Base-by-base conservation (phyloP, 1,140 invertebrate species). In the Trachymyrmex septentrionalis region DNA sequence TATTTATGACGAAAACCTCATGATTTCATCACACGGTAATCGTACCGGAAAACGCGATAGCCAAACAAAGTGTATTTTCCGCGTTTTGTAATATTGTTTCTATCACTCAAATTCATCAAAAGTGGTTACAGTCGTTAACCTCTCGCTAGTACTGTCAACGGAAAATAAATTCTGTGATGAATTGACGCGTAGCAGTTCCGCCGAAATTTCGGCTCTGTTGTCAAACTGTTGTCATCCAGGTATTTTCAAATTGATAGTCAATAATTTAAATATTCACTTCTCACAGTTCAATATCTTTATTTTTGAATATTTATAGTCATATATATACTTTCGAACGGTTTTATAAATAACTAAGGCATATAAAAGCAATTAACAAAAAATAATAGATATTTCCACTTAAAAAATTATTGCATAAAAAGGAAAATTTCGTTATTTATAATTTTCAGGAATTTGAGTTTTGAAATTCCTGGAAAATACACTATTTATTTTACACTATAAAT, bases 11-110 rank as follows among this genome's bases (percentile, higher is more conserved):
- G 48, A 81, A 53, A 81, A 48, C 64, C 77, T 81, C 64, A 71
- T 81, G 77, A 81, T 81, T 81, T 81, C 77, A 81, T 81, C 77
- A 57, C 77, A 21, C 48, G 77, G 66, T 81, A 81, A 81, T 81
- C 77, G 64, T 14, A 12, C 64, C 77, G 77, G 64, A 69, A 81
- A 81, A 71, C 77, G 64, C 77, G 77, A 81, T 55, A 67, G 30
- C 30, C 48, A 81, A 81, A 81, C 77, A 69, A 80, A 44, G 77
- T 80, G 16, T 50, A 55, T 38, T 69, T 69, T 53, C 48, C 77
- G 77, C 64, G 63, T 55, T 16, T 44, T 21, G 77, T 48, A 71
- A 81, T 81, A 81, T 81, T 55, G 77, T 81, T 81, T 55, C 44
- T 71, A 71, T 81, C 77, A 71, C 44, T 81, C 77, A 81, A 81